Conservation (phyloP, 2,888 invertebrate genomes). For the Zelleria hepariella region DNA sequence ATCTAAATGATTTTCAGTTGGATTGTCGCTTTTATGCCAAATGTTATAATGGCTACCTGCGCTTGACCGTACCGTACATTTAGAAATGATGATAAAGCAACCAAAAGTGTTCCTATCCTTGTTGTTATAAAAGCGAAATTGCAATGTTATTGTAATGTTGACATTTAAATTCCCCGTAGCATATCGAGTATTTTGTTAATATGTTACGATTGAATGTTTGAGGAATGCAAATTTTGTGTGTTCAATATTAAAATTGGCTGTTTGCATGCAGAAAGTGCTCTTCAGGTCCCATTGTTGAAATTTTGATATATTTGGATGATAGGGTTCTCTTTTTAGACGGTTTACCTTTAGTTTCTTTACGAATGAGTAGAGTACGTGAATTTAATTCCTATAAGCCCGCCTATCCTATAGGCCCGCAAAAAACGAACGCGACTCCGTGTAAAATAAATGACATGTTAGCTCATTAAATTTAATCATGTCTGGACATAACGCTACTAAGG, state of each 20-base stretch:
- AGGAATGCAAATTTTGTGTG: slow-evolving; percentile 41
- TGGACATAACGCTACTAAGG: too few relatives aligned
- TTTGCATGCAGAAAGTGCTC: slow-evolving; percentile 24
- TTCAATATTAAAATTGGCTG: slow-evolving; percentile 18
- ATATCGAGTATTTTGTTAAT: slow-evolving; percentile 36
- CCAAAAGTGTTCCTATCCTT: background rate
- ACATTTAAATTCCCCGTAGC: slow-evolving; percentile 35
- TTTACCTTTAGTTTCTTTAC: background rate
- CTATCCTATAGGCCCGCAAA: too few relatives aligned
- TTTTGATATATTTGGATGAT: slow-evolving; percentile 4
- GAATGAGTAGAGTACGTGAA: background rate
- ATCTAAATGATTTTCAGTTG: background rate
- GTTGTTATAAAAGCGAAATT: background rate
- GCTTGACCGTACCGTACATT: too few relatives aligned
- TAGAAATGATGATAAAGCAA: too few relatives aligned
- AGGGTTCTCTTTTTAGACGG: background rate
- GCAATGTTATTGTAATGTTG: background rate
- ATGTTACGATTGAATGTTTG: slow-evolving; percentile 22
- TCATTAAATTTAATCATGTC: too few relatives aligned
- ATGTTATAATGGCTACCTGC: background rate
- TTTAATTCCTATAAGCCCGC: too few relatives aligned
- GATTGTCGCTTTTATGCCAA: background rate
- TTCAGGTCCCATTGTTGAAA: slow-evolving; percentile 19
- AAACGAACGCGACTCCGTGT: too few relatives aligned
- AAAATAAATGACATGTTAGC: too few relatives aligned